These are phyloP conservation scores for Ceuthmochares aereus DNA, from an alignment of 2,113 vertebrate genomes.

Conservation along the genomic window DNA sequence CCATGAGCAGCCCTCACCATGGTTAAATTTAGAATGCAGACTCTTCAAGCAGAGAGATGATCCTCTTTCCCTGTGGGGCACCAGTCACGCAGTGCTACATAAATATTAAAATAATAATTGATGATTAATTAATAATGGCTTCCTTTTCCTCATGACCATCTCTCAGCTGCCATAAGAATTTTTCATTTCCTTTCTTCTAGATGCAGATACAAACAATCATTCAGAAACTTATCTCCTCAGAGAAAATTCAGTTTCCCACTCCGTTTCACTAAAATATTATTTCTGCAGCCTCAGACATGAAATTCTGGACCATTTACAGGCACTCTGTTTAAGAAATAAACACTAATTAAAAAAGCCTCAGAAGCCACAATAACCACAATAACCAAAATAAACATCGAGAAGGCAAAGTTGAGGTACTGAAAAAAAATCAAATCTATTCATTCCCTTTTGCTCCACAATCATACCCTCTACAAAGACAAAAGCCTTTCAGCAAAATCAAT, in stretches of 20 bases:
- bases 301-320: background rate
- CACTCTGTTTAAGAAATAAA: conserved; percentile 8
- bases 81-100: conserved; percentile 37
- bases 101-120: conserved; percentile 68
- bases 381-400: conserved; percentile 30
- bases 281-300: background rate
- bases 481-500: background rate
- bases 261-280: background rate
- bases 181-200: conserved; percentile 24
- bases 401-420: background rate
- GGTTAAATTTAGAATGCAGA: conserved; percentile 47
- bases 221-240: background rate
- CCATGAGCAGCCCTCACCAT: conserved; percentile 14
- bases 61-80: conserved; percentile 29
- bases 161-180: conserved; percentile 15
- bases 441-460: background rate
- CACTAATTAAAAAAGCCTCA: conserved; percentile 13
- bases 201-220: conserved; percentile 33
- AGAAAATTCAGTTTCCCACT: conserved; percentile 7
- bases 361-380: conserved; percentile 4
- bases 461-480: background rate
- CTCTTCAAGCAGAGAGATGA: conserved; percentile 55
- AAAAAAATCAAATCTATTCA: background rate
- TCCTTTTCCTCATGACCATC: conserved; percentile 50
- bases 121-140: conserved; percentile 65